Evolutionary conservation across 2,113 vertebrate genomes (phyloP).

Genomic region (Pollachius pollachius): DNA sequence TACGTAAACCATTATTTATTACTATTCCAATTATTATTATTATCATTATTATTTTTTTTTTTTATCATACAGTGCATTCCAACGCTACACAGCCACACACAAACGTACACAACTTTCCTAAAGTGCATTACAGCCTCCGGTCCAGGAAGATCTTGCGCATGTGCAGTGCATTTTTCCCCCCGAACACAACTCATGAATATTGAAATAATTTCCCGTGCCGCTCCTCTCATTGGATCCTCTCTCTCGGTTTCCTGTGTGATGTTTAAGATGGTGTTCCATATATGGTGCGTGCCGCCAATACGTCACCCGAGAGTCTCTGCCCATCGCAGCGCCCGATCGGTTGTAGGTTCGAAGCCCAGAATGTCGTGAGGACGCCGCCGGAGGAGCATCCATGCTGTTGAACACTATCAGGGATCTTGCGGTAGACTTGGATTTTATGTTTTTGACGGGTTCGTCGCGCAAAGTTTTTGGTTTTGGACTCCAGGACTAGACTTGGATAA

Average conservation of each 20-base stretch:
- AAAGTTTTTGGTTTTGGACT: too few relatives aligned
- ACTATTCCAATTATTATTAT: too few relatives aligned
- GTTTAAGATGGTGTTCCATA: slow-evolving; percentile 17
- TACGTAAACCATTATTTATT: too few relatives aligned
- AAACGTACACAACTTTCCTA: not conserved
- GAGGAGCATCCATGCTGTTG: slow-evolving; percentile 34
- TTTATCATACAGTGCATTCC: too few relatives aligned
- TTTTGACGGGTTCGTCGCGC: slow-evolving; percentile 3
- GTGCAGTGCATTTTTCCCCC: slow-evolving; percentile 30
- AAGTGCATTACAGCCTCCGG: not conserved
- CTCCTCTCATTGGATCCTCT: slow-evolving; percentile 47
- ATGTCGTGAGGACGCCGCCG: slow-evolving; percentile 56
- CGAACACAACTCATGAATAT: slow-evolving; percentile 53
- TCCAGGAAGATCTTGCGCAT: slow-evolving; percentile 36
- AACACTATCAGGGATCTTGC: slow-evolving; percentile 10
- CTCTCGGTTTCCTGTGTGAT: slow-evolving; percentile 50
- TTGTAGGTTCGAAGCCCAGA: slow-evolving; percentile 1
- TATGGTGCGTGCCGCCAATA: slow-evolving; percentile 22
- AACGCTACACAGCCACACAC: not conserved
- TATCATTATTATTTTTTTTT: too few relatives aligned
- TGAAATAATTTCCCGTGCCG: slow-evolving; percentile 18
- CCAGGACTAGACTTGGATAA: not conserved
- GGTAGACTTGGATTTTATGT: slow-evolving; percentile 28
- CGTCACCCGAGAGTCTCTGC: not conserved
- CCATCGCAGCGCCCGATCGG: slow-evolving; percentile 25